Evolutionary conservation across 2,113 vertebrate species (phyloP), one percentile per base, ranked within the genome.

Genomic region (Poeciliopsis prolifica): DNA sequence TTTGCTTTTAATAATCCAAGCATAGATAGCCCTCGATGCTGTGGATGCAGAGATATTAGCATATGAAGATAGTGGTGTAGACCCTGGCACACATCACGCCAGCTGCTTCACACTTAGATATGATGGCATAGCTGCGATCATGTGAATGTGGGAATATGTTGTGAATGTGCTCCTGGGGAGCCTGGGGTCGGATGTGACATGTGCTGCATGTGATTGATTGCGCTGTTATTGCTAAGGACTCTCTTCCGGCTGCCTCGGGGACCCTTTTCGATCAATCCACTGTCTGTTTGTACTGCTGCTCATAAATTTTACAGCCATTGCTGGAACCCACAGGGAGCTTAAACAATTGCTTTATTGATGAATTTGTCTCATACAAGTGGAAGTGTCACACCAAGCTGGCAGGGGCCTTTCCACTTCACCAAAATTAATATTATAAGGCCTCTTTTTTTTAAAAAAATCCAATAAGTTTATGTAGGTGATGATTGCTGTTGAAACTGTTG

Each of bases 151-250:
- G 80, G 84, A 88, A 92, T 88, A 88, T 79, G 79, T 85, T 87
- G 74, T 87, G 88, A 92, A 88, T 68, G 76, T 70, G 68, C 81
- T 88, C 83, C 73, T 66, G 83, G 85, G 82, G 86, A 87, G 80
- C 81, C 77, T 44, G 73, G 75, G 78, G 79, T 85, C 73, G 88
- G 82, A 90, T 85, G 80, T 92, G 93, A 93, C 89, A 83, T 88
- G 87, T 83, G 85, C 74, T 85, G 90, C 85, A 81, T 82, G 91
- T 94, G 94, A 95, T 95, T 94, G 94, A 95, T 95, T 95, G 93
- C 93, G 92, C 93, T 94, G 94, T 94, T 95, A 95, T 94, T 95
- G 94, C 94, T 95, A 94, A 95, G 92, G 94, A 94, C 94, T 93
- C 89, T 94, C 88, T 93, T 95, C 93, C 88, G 86, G 90, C 89